A percentile compares a stretch with the other conserved stretches of the same genome.
These are phyloP conservation scores for Drosophila nasuta DNA, from an alignment of 1,140 invertebrate genomes.

Conservation along the genomic window DNA sequence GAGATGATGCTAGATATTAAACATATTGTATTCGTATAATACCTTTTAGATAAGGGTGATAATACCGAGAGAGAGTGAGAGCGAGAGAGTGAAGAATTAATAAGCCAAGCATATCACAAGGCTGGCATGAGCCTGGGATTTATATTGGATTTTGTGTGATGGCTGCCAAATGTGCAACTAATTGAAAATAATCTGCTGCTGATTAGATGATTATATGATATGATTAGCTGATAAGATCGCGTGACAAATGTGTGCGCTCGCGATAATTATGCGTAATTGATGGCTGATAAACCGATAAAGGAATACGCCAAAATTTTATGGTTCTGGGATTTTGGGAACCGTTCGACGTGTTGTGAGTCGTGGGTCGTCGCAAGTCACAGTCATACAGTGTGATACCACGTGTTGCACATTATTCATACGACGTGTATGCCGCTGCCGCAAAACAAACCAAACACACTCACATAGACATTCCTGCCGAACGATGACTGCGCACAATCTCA, in stretches of 20 bases:
- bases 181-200: conserved; percentile 78
- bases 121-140: conserved; percentile 55
- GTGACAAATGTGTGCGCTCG: conserved; percentile 57
- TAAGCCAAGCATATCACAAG: conserved; percentile 46
- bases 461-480: conserved; percentile 40
- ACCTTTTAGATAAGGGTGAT: conserved; percentile 58
- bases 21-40: conserved; percentile 50
- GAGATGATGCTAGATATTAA: conserved; percentile 29
- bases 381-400: conserved; percentile 47
- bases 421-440: conserved; percentile 18
- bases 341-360: not conserved
- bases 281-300: conserved; percentile 56
- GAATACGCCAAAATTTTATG: conserved; percentile 18
- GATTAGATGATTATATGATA: conserved; percentile 53
- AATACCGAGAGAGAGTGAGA: conserved; percentile 23
- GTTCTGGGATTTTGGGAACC: not conserved
- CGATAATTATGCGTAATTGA: conserved; percentile 77
- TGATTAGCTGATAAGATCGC: conserved; percentile 62
- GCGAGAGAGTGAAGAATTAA: conserved; percentile 51
- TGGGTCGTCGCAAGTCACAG: not conserved
- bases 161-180: conserved; percentile 61
- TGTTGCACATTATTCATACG: conserved; percentile 71
- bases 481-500: conserved; percentile 74
- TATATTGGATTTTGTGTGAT: conserved; percentile 69
- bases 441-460: conserved; percentile 3